phyloP scores from a whole-genome alignment of 1,140 invertebrate species.

The Dufourea novaeangliae region DNA sequence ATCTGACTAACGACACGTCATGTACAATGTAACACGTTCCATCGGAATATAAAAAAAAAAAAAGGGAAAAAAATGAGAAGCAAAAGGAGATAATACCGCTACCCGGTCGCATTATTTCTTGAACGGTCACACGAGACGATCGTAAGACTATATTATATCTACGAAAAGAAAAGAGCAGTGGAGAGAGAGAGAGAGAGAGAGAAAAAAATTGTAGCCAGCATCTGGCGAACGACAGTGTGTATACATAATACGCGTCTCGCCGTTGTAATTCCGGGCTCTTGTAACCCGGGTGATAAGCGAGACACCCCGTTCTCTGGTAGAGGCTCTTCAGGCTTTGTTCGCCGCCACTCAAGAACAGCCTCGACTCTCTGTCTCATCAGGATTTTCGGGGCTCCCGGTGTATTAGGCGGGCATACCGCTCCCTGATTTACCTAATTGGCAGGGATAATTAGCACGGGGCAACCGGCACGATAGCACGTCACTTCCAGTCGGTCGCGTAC shows the following conservation, averaged over 20 bases:
- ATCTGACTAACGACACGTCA: slow-evolving; percentile 40
- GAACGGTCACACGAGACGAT: slow-evolving; percentile 20
- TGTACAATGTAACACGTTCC: slow-evolving; percentile 7
- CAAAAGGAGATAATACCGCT: neutral
- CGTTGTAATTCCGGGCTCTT: slow-evolving; percentile 7
- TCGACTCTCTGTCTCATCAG: slow-evolving; percentile 42
- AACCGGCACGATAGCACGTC: slow-evolving; percentile 68
- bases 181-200: neutral
- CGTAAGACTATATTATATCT: slow-evolving; percentile 23
- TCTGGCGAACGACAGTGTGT: slow-evolving; percentile 1
- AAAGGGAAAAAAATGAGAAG: neutral
- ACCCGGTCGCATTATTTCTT: slow-evolving; percentile 43
- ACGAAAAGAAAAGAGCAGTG: slow-evolving; percentile 23
- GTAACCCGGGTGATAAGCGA: slow-evolving; percentile 30
- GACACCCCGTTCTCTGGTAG: neutral
- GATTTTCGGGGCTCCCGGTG: slow-evolving; percentile 42
- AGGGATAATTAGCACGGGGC: slow-evolving; percentile 71
- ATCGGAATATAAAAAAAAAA: too few species aligned
- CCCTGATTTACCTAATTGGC: slow-evolving; percentile 71
- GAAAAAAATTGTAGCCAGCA: slow-evolving; percentile 1
- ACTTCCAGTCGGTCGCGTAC: slow-evolving; percentile 58
- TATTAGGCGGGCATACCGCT: slow-evolving; percentile 44
- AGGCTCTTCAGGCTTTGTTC: slow-evolving; percentile 38
- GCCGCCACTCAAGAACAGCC: slow-evolving; percentile 42
- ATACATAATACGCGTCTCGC: neutral